These are phyloP conservation scores for Vanessa cardui DNA, from an alignment of 2,888 invertebrate species.

Conservation along the genomic window DNA sequence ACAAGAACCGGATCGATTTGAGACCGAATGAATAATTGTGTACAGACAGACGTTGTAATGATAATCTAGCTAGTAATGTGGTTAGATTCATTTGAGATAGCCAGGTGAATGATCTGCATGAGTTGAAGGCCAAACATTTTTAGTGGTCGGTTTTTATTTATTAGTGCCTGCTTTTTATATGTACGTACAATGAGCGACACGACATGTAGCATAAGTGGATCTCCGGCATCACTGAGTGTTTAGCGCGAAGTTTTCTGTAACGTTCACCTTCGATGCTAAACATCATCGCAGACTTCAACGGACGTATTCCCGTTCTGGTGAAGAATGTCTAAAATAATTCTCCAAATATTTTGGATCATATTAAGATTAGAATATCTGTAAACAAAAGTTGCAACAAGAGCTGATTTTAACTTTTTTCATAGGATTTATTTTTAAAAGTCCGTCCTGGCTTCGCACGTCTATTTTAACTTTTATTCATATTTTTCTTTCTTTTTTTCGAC, in stretches of 20 bases:
- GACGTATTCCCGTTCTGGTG: slow-evolving; percentile 22
- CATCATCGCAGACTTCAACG: no score
- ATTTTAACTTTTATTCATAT: no score
- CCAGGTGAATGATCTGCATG: slow-evolving; percentile 73
- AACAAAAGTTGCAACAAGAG: slow-evolving; percentile 17
- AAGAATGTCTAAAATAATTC: slow-evolving; percentile 17
- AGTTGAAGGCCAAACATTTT: slow-evolving; percentile 73
- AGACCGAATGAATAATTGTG: slow-evolving; percentile 32
- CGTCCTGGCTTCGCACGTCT: no score
- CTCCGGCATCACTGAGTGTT: slow-evolving; percentile 33
- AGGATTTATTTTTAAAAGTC: no score
- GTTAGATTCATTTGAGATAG: slow-evolving; percentile 60
- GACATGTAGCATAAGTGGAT: slow-evolving; percentile 46
- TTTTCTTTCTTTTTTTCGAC: no score
- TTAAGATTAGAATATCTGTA: slow-evolving; percentile 13
- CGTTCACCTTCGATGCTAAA: background rate
- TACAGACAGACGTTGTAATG: slow-evolving; percentile 40
- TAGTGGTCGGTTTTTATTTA: slow-evolving; percentile 69
- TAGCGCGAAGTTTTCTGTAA: slow-evolving; percentile 24
- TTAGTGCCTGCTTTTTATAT: slow-evolving; percentile 57
- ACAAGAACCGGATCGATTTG: slow-evolving; percentile 30
- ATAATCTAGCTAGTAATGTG: slow-evolving; percentile 51
- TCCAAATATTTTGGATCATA: slow-evolving; percentile 17
- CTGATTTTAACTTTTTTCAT: slow-evolving; percentile 1
- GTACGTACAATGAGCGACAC: slow-evolving; percentile 61